phyloP scores from a whole-genome alignment of 2,888 invertebrate genomes.

The Eulithis prunata region DNA sequence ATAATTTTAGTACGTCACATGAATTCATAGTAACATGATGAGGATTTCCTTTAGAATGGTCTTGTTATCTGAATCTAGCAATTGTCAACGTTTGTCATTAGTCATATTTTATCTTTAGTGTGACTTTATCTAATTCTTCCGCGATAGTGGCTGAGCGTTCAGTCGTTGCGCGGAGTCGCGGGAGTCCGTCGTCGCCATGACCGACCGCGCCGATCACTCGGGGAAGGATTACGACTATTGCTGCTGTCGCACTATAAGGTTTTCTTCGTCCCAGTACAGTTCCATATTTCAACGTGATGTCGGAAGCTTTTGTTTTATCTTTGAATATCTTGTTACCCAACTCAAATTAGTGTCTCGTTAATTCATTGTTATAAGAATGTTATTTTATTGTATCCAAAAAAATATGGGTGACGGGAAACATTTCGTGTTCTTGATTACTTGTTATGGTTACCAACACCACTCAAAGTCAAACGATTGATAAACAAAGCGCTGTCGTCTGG shows the following conservation, averaged over 20 bases:
- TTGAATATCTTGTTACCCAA: neutral
- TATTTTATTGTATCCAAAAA: neutral
- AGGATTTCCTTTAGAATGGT: slow-evolving; percentile 45
- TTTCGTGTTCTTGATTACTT: no score
- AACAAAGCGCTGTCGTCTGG: slow-evolving; percentile 2
- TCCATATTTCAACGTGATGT: neutral
- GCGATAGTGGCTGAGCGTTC: slow-evolving; percentile 51
- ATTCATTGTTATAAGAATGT: neutral
- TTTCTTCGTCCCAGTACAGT: slow-evolving; percentile 6
- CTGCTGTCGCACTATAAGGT: slow-evolving; percentile 45
- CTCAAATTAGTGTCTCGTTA: neutral
- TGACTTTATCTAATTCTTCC: slow-evolving; percentile 61
- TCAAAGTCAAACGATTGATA: neutral
- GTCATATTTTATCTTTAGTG: slow-evolving; percentile 68
- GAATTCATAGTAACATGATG: slow-evolving; percentile 7
- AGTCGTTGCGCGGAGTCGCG: slow-evolving; percentile 40
- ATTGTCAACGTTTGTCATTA: slow-evolving; percentile 53
- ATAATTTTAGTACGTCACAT: no score
- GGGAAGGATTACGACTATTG: slow-evolving; percentile 42
- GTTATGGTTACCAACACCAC: no score
- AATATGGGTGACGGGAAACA: neutral
- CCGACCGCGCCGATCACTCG: slow-evolving; percentile 45
- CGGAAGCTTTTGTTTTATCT: neutral
- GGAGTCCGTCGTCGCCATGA: slow-evolving; percentile 45
- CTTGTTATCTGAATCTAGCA: slow-evolving; percentile 47